Evolutionary conservation across 2,888 invertebrate species (phyloP).

Genomic region (Drosophila tanythrix): DNA sequence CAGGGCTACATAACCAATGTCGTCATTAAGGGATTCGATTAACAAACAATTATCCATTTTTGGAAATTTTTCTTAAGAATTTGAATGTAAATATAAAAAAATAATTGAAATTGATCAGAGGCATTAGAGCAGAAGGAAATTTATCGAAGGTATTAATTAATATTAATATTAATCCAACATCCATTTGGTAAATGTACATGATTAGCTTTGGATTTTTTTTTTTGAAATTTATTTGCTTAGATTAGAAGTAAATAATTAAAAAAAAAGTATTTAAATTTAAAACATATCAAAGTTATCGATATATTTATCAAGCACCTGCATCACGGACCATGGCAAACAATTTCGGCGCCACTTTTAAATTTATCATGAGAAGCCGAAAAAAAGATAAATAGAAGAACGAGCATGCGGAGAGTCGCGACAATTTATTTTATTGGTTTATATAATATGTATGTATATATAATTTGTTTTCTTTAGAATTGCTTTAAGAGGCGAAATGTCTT

Average conservation of each 20-base stretch:
- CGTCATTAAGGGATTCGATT: background rate
- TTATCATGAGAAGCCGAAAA: background rate
- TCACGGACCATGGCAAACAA: background rate
- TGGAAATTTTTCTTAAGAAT: accelerated
- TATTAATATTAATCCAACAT: background rate
- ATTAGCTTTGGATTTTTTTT: background rate
- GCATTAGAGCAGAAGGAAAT: background rate
- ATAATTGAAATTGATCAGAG: background rate
- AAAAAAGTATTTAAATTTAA: background rate
- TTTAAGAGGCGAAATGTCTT: constrained; percentile 82
- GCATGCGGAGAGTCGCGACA: constrained; percentile 49
- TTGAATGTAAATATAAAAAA: background rate
- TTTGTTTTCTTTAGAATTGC: constrained; percentile 82
- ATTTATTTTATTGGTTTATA: constrained; percentile 77
- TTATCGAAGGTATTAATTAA: background rate
- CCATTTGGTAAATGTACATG: background rate
- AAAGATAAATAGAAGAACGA: constrained; percentile 13
- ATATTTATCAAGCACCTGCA: background rate
- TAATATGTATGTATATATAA: constrained; percentile 66
- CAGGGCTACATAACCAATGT: constrained; percentile 9
- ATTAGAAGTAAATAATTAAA: background rate
- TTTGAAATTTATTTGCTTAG: background rate
- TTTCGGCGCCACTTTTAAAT: background rate
- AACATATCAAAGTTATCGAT: background rate
- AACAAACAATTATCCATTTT: background rate